A percentile compares a stretch with the other conserved stretches of the same genome.
These are phyloP conservation scores for Dromaius novaehollandiae DNA, from an alignment of 2,113 vertebrate species.

Conservation along the genomic window DNA sequence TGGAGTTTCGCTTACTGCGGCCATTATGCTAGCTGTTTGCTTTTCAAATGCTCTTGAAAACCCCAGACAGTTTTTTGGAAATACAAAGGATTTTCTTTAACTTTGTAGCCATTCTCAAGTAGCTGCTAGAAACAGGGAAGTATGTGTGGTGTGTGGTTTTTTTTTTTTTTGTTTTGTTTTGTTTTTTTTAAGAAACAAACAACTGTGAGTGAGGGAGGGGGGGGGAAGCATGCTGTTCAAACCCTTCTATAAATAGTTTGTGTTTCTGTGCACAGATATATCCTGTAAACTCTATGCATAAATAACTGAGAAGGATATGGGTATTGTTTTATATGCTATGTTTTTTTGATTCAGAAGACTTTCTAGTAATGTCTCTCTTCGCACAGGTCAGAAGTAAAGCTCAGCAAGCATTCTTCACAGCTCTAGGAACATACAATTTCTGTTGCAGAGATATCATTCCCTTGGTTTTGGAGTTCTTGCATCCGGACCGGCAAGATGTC, in stretches of 20 bases:
- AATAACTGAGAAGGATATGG: not conserved
- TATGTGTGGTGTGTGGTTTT: too few species aligned
- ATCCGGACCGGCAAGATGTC: slow-evolving; percentile 83
- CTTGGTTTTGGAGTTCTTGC: slow-evolving; percentile 88
- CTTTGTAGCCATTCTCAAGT: not conserved
- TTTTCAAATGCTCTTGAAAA: not conserved
- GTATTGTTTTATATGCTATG: not conserved
- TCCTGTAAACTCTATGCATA: not conserved
- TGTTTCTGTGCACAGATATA: not conserved
- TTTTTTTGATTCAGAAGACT: not conserved
- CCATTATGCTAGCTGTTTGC: not conserved
- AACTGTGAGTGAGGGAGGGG: not conserved
- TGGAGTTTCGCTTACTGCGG: not conserved
- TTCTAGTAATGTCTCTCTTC: not conserved
- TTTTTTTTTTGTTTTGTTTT: too few species aligned
- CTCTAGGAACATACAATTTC: slow-evolving; percentile 94
- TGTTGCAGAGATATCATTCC: slow-evolving; percentile 96
- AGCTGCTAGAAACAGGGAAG: not conserved
- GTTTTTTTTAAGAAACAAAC: not conserved
- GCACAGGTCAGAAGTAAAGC: slow-evolving; percentile 93
- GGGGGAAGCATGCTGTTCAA: not conserved
- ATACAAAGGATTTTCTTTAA: not conserved
- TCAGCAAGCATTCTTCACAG: slow-evolving; percentile 93
- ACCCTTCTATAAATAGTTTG: not conserved
- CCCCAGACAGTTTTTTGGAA: not conserved